Evolutionary conservation across 1,140 invertebrate genomes (phyloP).

Genomic region (Sesamia nonagrioides): DNA sequence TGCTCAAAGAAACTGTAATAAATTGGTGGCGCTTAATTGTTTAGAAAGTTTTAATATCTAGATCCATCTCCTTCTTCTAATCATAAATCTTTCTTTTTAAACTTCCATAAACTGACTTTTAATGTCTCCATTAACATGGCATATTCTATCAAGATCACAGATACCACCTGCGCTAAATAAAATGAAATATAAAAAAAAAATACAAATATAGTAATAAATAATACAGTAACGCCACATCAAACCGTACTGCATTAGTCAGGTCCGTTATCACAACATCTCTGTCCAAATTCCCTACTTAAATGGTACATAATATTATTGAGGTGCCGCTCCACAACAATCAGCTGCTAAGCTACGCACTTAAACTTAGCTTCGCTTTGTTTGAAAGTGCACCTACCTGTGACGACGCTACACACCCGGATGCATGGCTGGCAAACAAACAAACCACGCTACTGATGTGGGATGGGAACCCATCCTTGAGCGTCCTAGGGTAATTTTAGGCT

Average conservation of each 20-base stretch:
- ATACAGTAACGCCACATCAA: constrained; percentile 56
- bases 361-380: no score
- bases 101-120: not conserved
- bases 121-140: constrained; percentile 17
- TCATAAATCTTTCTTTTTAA: constrained; percentile 5
- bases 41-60: not conserved
- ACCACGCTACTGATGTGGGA: no score
- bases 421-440: no score
- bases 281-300: constrained; percentile 67
- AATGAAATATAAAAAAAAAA: constrained; percentile 9
- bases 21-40: not conserved
- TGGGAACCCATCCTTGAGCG: no score
- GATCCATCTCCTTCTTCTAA: not conserved
- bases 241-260: constrained; percentile 67
- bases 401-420: no score
- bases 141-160: constrained; percentile 28
- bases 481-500: no score
- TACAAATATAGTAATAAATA: constrained; percentile 49
- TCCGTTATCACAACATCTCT: constrained; percentile 65
- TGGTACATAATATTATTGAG: constrained; percentile 51
- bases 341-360: no score
- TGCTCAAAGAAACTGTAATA: not conserved
- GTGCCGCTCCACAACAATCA: no score
- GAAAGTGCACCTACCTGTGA: no score
- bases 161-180: constrained; percentile 5